Evolutionary conservation across 2,113 vertebrate species (phyloP), one percentile per base, ranked within the genome.

Genomic region (Ptilonorhynchus violaceus): DNA sequence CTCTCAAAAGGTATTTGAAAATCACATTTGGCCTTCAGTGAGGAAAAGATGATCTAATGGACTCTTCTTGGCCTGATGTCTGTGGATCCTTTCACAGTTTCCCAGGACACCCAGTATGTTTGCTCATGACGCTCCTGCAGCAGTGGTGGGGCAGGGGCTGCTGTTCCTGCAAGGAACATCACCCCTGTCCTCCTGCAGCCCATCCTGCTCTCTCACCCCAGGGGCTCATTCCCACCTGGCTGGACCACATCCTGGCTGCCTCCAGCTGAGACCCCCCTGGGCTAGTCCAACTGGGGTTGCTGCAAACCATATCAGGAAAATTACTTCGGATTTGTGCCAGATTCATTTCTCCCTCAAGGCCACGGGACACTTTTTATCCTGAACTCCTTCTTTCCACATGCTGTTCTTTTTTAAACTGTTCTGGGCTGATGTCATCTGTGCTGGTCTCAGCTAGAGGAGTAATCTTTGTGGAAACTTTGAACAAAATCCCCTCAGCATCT

Each of bases 31-130:
- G 78, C 70, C 53, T 62, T 88, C 58, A n/a, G 28, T 53, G 63
- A 92, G 70, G 85, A 97, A 96, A 94, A 89, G 60, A 83, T 92
- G 85, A 97, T 73, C 85, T 93, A 90, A 96, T 85, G 62, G 74
- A n/a, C 67, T 92, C 42, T 56, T 39, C 55, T 86, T 92, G 91
- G 92, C 58, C 41, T 6, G 1, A 15, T 20, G 53, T 73, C 67
- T 91, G 25, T 80, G 50, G 66, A 39, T 49, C 63, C 55, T 86
- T 91, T 80, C 80, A 90, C 47, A 58, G 72, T 62, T 93, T 92
- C 42, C 70, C n/a, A 80, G 81, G 75, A 72, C 67, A 55, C 15
- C 42, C 11, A 3, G 21, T 7, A 12, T 52, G 44, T 76, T 92
- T 93, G 67, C 53, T 85, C 42, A 17, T 15, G 79, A 41, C 7